phyloP scores from a whole-genome alignment of 2,113 vertebrate genomes.

The Psephotus haematonotus region DNA sequence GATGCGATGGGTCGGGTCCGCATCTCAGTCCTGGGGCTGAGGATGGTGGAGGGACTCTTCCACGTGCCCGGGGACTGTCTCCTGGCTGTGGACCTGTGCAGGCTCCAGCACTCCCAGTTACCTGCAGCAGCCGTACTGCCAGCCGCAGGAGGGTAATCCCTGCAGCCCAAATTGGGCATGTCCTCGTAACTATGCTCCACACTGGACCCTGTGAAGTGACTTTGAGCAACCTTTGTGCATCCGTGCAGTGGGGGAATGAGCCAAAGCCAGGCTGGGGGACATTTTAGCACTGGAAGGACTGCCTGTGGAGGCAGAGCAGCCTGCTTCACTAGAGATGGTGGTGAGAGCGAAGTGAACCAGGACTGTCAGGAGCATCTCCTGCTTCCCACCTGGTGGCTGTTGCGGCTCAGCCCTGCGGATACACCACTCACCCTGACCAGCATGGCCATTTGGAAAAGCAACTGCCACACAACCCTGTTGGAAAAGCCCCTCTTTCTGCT shows the following conservation, averaged over 20 bases:
- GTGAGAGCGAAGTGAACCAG: not conserved
- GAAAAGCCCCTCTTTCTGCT: not conserved
- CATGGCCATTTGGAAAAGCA: not conserved
- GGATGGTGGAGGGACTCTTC: not conserved
- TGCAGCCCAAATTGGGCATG: fast-evolving
- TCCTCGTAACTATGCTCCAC: fast-evolving
- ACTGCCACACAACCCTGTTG: not conserved
- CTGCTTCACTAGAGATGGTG: not conserved
- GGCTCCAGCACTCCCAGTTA: not conserved
- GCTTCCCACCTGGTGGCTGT: fast-evolving
- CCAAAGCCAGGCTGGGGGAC: fast-evolving
- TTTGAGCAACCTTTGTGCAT: not conserved
- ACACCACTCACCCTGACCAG: fast-evolving
- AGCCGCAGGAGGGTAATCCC: fast-evolving
- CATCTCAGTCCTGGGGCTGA: not conserved
- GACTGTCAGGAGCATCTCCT: not conserved
- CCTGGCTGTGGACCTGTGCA: not conserved
- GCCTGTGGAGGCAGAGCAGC: not conserved
- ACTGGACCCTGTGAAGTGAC: not conserved
- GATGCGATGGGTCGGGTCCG: not conserved
- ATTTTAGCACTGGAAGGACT: not conserved
- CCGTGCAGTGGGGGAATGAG: not conserved
- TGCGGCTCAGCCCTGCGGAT: not conserved
- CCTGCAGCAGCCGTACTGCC: not conserved
- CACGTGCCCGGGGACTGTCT: fast-evolving